phyloP scores from a whole-genome alignment of 2,888 invertebrate species.

The Patella depressa region DNA sequence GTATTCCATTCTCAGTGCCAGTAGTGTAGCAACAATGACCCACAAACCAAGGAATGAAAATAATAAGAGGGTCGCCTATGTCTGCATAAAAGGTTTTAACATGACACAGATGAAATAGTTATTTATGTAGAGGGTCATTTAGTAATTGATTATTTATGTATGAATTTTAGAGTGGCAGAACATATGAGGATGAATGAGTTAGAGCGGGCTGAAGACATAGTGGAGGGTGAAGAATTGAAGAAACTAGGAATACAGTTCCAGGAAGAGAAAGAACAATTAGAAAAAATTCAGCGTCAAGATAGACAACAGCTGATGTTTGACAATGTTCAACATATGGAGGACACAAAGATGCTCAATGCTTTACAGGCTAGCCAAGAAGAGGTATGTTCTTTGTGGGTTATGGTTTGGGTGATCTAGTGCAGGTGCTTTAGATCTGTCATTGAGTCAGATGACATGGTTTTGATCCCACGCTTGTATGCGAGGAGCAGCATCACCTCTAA shows the following conservation, averaged over 20 bases:
- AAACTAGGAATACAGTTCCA: conserved; percentile 63
- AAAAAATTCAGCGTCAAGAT: conserved; percentile 62
- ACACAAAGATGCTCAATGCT: conserved; percentile 59
- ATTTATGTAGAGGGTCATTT: no score
- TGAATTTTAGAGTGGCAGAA: conserved; percentile 52
- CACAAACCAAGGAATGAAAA: no score
- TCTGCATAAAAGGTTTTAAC: no score
- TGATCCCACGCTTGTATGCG: no score
- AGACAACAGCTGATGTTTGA: conserved; percentile 59
- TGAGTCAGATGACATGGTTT: no score
- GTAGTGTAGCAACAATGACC: no score
- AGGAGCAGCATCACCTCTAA: no score
- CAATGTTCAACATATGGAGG: conserved; percentile 65
- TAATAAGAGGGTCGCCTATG: no score
- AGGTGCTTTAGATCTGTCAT: no score
- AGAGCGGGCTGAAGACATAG: conserved; percentile 46
- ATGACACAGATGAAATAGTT: no score
- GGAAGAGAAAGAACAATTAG: conserved; percentile 63
- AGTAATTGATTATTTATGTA: background rate
- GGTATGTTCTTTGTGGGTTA: conserved; percentile 36
- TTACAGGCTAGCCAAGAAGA: conserved; percentile 66
- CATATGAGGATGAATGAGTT: conserved; percentile 50
- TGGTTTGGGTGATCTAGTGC: no score
- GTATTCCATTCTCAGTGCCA: no score
- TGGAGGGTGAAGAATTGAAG: conserved; percentile 68